A percentile compares a stretch with the other conserved stretches of the same genome.
Conservation (phyloP, 2,888 invertebrate genomes). For the Rhopalosiphum nymphaeae region DNA sequence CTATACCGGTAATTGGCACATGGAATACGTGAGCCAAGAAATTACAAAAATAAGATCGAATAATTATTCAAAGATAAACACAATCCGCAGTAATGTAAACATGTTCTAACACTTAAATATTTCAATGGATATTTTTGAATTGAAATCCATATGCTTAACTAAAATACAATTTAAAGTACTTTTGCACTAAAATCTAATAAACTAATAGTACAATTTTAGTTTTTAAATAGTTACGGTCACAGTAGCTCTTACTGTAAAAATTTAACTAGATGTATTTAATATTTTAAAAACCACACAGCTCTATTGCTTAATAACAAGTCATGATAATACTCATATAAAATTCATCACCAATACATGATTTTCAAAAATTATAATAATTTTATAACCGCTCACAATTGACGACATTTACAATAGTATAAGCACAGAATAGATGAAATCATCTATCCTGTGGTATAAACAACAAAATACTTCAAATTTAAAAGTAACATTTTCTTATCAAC, state of each 20-base stretch:
- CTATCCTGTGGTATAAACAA: too few relatives aligned
- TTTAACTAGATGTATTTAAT: not conserved
- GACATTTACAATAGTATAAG: too few relatives aligned
- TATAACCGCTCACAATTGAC: not conserved
- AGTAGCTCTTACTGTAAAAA: not conserved
- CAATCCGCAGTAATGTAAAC: not conserved
- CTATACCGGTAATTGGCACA: not conserved
- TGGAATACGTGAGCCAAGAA: not conserved
- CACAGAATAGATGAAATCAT: too few relatives aligned
- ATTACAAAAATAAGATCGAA: constrained; percentile 4
- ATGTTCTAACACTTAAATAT: not conserved
- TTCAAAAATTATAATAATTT: not conserved
- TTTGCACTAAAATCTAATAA: not conserved
- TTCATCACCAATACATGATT: not conserved
- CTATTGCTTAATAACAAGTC: not conserved
- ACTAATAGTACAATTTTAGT: not conserved
- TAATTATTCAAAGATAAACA: not conserved
- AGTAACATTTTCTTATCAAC: not conserved
- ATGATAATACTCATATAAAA: not conserved
- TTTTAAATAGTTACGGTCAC: not conserved
- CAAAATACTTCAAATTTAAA: not conserved
- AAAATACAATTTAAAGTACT: not conserved
- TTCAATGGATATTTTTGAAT: not conserved
- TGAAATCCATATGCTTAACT: not conserved
- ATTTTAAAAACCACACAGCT: not conserved